A percentile compares a stretch with the other conserved stretches of the same genome.
Conservation (phyloP, 2,888 invertebrate genomes). For the Adelognathus sp. region DNA sequence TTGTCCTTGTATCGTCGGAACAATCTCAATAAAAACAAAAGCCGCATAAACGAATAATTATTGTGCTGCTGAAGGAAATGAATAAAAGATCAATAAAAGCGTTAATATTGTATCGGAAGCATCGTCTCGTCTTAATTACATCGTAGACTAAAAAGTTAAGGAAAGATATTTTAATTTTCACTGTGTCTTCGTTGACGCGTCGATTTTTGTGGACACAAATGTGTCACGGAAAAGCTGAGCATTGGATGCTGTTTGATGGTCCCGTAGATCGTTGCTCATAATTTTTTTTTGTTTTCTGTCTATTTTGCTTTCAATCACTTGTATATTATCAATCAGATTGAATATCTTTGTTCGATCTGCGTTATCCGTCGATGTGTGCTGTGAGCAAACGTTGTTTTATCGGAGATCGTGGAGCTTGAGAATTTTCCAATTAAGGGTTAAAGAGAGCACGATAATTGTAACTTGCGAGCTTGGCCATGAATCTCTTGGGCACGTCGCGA, state of each 20-base stretch:
- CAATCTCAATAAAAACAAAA: constrained; percentile 71
- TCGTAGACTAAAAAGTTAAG: background rate
- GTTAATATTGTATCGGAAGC: constrained; percentile 10
- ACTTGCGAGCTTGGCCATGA: constrained; percentile 1
- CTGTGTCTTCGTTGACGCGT: background rate
- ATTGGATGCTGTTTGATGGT: constrained; percentile 6
- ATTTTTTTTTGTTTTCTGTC: background rate
- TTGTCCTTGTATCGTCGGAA: constrained; percentile 75
- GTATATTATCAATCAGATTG: background rate
- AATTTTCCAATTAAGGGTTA: background rate
- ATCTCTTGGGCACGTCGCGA: constrained; percentile 7
- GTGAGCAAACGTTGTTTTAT: background rate
- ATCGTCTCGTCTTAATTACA: background rate
- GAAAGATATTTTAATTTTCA: background rate
- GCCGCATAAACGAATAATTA: constrained; percentile 68
- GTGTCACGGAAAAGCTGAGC: background rate
- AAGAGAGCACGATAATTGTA: constrained; percentile 17
- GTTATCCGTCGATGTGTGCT: background rate
- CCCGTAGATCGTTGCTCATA: background rate
- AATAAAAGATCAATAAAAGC: background rate
- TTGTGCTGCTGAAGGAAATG: constrained; percentile 46
- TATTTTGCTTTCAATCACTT: background rate
- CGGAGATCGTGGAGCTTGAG: background rate
- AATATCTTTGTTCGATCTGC: background rate
- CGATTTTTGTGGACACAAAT: constrained; percentile 9